Evolutionary conservation across 2,113 vertebrate genomes (phyloP).

Genomic region (Bothrops jararaca): DNA sequence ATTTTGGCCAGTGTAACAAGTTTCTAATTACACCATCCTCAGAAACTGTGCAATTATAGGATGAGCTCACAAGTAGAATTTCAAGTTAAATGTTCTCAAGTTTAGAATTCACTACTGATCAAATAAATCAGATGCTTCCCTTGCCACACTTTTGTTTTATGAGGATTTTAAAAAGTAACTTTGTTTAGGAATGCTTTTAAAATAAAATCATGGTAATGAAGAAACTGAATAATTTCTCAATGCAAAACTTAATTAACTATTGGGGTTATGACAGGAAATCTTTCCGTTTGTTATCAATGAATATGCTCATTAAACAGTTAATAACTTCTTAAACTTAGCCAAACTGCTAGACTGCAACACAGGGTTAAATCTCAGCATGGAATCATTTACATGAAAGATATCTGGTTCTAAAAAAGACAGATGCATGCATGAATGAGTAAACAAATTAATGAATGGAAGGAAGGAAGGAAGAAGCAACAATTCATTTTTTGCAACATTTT

Average conservation of each 20-base stretch:
- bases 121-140: background rate
- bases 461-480: background rate
- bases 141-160: constrained; percentile 36
- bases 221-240: background rate
- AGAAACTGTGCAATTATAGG: background rate
- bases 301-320: constrained; percentile 28
- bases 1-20: accelerated
- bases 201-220: constrained; percentile 46
- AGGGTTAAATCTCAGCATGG: constrained; percentile 25
- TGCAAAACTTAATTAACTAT: constrained; percentile 39
- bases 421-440: background rate
- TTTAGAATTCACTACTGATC: constrained; percentile 26
- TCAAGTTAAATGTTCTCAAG: constrained; percentile 45
- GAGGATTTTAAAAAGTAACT: background rate
- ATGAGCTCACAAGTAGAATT: constrained; percentile 23
- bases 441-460: background rate
- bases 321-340: constrained; percentile 44
- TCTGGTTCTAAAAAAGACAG: constrained; percentile 18
- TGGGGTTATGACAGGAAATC: constrained; percentile 39
- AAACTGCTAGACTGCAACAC: constrained; percentile 54
- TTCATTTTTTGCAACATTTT: constrained; percentile 44
- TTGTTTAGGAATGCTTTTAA: background rate
- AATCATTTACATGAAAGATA: constrained; percentile 38
- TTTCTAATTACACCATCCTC: background rate
- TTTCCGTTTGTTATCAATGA: background rate